phyloP scores from a whole-genome alignment of 2,888 invertebrate genomes.

The Eupithecia inturbata region DNA sequence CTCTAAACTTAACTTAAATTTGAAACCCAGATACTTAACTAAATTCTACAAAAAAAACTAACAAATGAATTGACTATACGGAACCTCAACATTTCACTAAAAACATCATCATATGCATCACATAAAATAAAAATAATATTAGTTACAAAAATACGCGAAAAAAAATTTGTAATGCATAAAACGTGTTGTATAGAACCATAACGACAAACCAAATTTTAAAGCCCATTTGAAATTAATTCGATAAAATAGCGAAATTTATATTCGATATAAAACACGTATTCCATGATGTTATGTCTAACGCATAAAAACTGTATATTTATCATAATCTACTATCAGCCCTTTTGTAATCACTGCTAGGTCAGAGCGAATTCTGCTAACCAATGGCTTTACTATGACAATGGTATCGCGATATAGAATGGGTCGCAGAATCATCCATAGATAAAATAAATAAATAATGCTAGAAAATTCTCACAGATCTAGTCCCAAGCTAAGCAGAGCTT shows the following conservation, averaged over 20 bases:
- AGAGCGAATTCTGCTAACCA: too few relatives aligned
- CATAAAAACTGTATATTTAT: neutral
- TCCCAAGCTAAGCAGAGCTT: too few relatives aligned
- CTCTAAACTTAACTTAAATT: neutral
- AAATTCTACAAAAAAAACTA: constrained; percentile 22
- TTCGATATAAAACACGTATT: neutral
- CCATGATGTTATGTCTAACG: neutral
- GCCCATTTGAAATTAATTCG: neutral
- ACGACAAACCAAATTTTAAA: neutral
- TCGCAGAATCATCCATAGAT: too few relatives aligned
- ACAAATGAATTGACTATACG: constrained; percentile 26
- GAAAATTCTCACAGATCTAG: too few relatives aligned
- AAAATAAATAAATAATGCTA: too few relatives aligned
- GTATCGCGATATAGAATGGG: too few relatives aligned
- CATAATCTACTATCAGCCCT: neutral
- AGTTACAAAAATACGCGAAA: neutral
- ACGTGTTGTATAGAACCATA: neutral
- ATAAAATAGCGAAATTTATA: neutral
- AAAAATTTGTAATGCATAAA: neutral
- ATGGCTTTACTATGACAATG: too few relatives aligned
- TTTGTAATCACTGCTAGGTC: neutral
- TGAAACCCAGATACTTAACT: constrained; percentile 1
- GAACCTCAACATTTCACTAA: neutral
- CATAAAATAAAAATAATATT: neutral
- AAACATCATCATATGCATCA: neutral